Evolutionary conservation across 2,797 vertebrate genomes (phyloP).

Genomic region (Acanthornis magna): DNA sequence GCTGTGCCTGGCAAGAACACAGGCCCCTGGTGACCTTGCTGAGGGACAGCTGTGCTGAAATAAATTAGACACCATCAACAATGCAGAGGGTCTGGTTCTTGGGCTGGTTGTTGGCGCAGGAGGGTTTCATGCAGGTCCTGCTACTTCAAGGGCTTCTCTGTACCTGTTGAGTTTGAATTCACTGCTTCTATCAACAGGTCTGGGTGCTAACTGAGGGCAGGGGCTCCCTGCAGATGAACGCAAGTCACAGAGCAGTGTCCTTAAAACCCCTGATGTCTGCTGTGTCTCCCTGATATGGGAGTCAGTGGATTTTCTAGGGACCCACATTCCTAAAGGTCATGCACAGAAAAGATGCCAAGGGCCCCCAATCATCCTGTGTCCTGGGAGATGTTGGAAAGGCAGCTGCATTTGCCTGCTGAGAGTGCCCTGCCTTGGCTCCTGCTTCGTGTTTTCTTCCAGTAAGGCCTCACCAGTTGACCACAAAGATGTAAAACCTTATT

Average conservation of each 20-base stretch:
- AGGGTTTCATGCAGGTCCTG: neutral
- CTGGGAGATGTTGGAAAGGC: neutral
- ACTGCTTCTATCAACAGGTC: neutral
- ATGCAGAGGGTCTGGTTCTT: neutral
- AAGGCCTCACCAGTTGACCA: neutral
- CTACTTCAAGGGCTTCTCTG: neutral
- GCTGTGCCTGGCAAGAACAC: neutral
- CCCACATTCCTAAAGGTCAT: neutral
- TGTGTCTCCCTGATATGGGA: neutral
- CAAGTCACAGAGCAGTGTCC: neutral
- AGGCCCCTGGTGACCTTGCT: neutral
- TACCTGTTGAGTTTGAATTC: neutral
- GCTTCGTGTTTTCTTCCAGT: neutral
- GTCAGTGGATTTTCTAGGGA: neutral
- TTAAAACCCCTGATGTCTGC: neutral
- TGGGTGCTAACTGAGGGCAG: neutral
- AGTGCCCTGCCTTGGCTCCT: neutral
- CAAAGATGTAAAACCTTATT: slow-evolving; percentile 1
- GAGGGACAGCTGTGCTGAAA: neutral
- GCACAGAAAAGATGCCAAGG: neutral
- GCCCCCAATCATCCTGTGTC: neutral
- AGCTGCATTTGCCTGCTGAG: neutral
- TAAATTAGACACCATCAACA: neutral
- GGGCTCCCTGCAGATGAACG: neutral
- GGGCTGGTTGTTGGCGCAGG: neutral